Conservation (phyloP, 1,140 invertebrate species). For the Trichonephila inaurata region DNA sequence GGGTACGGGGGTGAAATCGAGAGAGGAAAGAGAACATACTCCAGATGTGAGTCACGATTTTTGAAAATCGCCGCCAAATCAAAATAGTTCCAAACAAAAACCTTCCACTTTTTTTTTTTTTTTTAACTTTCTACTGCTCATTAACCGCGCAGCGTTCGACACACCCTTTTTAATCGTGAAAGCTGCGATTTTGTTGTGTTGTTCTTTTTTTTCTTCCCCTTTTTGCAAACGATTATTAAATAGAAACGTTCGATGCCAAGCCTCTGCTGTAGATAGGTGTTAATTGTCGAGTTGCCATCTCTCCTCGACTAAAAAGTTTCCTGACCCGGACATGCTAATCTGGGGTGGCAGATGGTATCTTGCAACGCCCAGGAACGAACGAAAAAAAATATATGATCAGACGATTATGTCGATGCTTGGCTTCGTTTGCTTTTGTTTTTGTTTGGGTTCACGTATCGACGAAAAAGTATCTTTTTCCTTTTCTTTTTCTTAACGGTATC, state of each 20-base stretch:
- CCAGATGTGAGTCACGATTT: slow-evolving; percentile 71
- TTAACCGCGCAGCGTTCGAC: slow-evolving; percentile 55
- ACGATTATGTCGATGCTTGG: slow-evolving; percentile 10
- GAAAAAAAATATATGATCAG: slow-evolving; percentile 3
- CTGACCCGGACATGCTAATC: slow-evolving; percentile 71
- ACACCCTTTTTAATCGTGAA: slow-evolving; percentile 70
- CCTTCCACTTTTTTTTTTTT: not conserved
- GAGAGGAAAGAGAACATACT: slow-evolving; percentile 28
- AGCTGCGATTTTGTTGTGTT: not conserved
- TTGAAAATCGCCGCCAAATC: slow-evolving; percentile 70
- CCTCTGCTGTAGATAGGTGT: slow-evolving; percentile 56
- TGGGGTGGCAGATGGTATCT: slow-evolving; percentile 11
- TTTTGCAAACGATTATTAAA: slow-evolving; percentile 49
- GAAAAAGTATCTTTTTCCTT: not conserved
- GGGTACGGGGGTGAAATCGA: not conserved
- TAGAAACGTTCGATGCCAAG: slow-evolving; percentile 58
- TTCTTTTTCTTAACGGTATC: not conserved
- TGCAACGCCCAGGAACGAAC: slow-evolving; percentile 18
- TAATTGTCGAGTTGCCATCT: slow-evolving; percentile 52
- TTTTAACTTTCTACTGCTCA: slow-evolving; percentile 39
- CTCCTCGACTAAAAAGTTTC: slow-evolving; percentile 44
- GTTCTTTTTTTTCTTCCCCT: not conserved
- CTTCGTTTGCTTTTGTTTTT: slow-evolving; percentile 16
- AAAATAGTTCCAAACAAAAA: slow-evolving; percentile 61
- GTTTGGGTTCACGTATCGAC: not conserved